Evolutionary conservation across 1,140 invertebrate species (phyloP), one percentile per base, ranked within the genome.

Genomic region (Bicyclus anynana): DNA sequence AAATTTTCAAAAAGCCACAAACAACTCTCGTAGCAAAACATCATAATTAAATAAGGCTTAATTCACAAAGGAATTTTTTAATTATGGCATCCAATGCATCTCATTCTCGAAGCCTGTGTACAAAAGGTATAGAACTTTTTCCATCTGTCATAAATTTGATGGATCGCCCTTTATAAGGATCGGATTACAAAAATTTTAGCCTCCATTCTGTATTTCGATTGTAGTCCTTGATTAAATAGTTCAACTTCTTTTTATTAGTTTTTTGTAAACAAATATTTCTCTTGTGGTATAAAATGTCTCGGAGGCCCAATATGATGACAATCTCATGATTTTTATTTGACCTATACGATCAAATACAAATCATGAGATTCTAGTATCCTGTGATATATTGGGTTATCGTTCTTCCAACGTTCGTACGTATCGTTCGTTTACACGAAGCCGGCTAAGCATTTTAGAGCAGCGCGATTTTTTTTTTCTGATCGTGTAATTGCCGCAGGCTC

Each of bases 101-200:
- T 37, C 12, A 51, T 62, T 59, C 46, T 44, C 18, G 53, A 61
- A 52, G 42, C 20, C 37, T 33, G n/a, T n/a, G 58, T 53, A 74
- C 62, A 71, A 71, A 67, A 61, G 58, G 38, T 47, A 52, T 53
- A 59, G 46, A 57, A 62, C 62, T 72, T 66, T 76, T 62, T 63
- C 50, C 63, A 59, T 66, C 77, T 80, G 80, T 82, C 80, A 84
- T 58, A 74, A 70, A 61, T 80, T 70, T 84, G 80, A 84, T 79
- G 79, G 77, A 84, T 82, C 73, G 70, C 55, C 66, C 62, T 74
- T 62, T 74, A 53, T 58, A 46, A 58, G 51, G 72, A 75, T 81
- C 77, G 56, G 66, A 69, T 84, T 84, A 79, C 80, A 80, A 81
- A 81, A 77, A 77, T 74, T 82, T 77, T 74, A 60, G 66, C 65